Conservation (phyloP, 2,113 vertebrate genomes). For the Neomonachus schauinslandi region DNA sequence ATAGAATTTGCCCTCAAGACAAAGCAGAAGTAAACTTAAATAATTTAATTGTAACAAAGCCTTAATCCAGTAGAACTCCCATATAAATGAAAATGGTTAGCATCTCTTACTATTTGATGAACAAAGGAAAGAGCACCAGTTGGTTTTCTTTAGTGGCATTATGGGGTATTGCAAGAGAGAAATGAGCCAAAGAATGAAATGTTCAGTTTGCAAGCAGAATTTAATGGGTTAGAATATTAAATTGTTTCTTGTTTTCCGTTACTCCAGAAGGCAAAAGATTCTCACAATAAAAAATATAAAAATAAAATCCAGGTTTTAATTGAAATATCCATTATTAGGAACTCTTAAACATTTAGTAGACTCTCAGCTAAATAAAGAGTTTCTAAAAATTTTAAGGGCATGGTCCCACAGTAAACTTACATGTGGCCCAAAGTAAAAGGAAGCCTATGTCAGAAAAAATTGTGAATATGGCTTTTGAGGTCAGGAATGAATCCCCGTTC, state of each 20-base stretch:
- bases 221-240: constrained; percentile 8
- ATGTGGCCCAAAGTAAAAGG: neutral
- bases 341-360: neutral
- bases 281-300: neutral
- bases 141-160: constrained; percentile 21
- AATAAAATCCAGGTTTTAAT: neutral
- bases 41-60: neutral
- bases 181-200: constrained; percentile 29
- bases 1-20: neutral
- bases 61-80: neutral
- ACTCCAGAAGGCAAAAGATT: neutral
- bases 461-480: neutral
- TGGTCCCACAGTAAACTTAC: neutral
- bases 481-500: neutral
- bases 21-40: neutral
- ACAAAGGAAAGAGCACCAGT: neutral
- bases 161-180: neutral
- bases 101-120: neutral
- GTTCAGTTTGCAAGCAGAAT: neutral
- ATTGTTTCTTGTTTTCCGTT: neutral
- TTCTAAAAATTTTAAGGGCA: neutral
- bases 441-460: neutral
- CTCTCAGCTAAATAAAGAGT: neutral
- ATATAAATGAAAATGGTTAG: neutral
- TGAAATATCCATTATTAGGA: neutral